These are phyloP conservation scores for Polymixis flavicincta DNA, from an alignment of 2,888 invertebrate species.

Conservation along the genomic window DNA sequence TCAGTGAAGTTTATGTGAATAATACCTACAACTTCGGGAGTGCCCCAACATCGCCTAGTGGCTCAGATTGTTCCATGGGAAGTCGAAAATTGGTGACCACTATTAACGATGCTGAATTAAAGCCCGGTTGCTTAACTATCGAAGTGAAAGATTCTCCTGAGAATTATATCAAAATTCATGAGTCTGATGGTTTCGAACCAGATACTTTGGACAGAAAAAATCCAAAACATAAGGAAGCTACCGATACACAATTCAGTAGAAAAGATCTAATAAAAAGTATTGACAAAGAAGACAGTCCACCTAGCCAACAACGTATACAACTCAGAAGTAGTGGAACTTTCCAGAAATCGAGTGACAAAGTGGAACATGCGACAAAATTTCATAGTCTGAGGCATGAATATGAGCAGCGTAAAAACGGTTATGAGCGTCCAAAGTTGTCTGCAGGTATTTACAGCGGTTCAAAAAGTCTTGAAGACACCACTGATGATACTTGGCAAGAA, in stretches of 20 bases:
- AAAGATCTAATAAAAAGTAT: constrained; percentile 81
- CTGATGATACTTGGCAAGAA: constrained; percentile 80
- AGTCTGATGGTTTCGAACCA: constrained; percentile 96
- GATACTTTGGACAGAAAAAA: constrained; percentile 96
- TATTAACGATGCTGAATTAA: constrained; percentile 87
- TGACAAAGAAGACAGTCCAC: constrained; percentile 70
- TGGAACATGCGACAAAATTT: constrained; percentile 86
- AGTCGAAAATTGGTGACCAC: constrained; percentile 90
- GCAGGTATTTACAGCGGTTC: constrained; percentile 77
- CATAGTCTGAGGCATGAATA: constrained; percentile 94
- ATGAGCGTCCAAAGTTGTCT: constrained; percentile 83
- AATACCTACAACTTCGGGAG: constrained; percentile 93
- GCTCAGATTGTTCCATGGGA: constrained; percentile 91
- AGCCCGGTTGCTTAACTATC: constrained; percentile 95
- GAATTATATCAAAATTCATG: constrained; percentile 94
- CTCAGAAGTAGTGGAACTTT: constrained; percentile 93
- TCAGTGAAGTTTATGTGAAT: constrained; percentile 95
- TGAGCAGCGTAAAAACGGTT: constrained; percentile 91
- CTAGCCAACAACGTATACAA: constrained; percentile 90
- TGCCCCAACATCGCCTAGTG: constrained; percentile 90
- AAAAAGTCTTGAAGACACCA: constrained; percentile 77
- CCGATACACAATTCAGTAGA: constrained; percentile 80
- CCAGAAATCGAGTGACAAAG: constrained; percentile 87
- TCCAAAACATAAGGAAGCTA: constrained; percentile 82
- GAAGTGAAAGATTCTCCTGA: constrained; percentile 95